Evolutionary conservation across 1,140 invertebrate genomes (phyloP).

Genomic region (Pristionchus pacificus): DNA sequence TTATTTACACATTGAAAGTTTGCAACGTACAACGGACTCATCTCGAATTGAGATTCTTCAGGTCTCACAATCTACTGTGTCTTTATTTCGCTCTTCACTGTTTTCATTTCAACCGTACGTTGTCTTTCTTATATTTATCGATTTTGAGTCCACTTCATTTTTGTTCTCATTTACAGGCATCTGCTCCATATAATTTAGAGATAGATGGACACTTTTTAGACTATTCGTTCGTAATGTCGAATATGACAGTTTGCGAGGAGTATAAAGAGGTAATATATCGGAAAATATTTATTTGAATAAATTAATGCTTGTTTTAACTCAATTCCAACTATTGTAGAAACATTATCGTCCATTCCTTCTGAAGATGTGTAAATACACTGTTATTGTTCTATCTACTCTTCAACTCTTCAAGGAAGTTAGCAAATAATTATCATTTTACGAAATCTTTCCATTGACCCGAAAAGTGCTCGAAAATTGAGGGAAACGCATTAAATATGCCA

Average conservation of each 20-base stretch:
- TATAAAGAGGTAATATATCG: too few species aligned
- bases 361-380: not conserved
- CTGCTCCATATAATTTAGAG: conserved; percentile 49
- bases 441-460: not conserved
- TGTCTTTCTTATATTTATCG: too few species aligned
- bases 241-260: too few species aligned
- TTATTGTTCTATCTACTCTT: not conserved
- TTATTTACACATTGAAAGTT: too few species aligned
- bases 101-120: conserved; percentile 54
- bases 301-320: too few species aligned
- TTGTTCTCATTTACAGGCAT: conserved; percentile 38
- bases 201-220: conserved; percentile 4
- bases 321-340: too few species aligned
- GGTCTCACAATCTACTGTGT: conserved; percentile 61
- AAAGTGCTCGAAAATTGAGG: too few species aligned
- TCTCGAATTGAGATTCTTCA: not conserved
- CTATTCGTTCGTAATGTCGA: not conserved
- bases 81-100: conserved; percentile 62
- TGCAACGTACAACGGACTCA: too few species aligned
- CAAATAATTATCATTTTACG: not conserved
- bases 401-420: not conserved
- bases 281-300: too few species aligned
- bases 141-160: not conserved
- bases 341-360: not conserved
- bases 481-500: conserved; percentile 60